phyloP scores from a whole-genome alignment of 2,113 vertebrate species.

The Myrmecophaga tridactyla region DNA sequence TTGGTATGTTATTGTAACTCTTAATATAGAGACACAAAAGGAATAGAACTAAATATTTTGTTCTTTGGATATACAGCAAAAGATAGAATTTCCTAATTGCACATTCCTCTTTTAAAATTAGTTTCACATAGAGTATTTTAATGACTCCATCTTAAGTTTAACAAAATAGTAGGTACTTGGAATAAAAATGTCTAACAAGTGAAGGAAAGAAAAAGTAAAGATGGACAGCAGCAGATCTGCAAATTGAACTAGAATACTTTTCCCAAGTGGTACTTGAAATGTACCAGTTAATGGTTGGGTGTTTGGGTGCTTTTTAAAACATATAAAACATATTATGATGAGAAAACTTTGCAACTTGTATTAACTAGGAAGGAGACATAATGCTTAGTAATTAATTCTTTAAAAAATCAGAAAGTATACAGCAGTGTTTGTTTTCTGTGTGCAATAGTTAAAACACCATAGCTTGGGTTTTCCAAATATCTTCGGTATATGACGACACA shows the following conservation, averaged over 20 bases:
- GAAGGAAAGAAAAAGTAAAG: background rate
- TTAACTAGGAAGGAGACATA: constrained; percentile 6
- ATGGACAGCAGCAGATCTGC: background rate
- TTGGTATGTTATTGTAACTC: background rate
- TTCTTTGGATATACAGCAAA: background rate
- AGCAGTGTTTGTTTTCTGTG: background rate
- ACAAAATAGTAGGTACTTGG: background rate
- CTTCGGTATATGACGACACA: constrained; percentile 34
- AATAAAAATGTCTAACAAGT: constrained; percentile 28
- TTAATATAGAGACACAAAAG: background rate
- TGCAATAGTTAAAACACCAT: background rate
- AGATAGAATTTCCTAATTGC: background rate
- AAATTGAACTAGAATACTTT: background rate
- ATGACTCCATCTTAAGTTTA: constrained; percentile 16
- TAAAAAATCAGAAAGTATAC: background rate
- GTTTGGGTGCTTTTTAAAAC: constrained; percentile 16
- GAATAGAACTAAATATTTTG: constrained; percentile 24
- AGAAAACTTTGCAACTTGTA: background rate
- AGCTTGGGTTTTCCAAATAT: constrained; percentile 22
- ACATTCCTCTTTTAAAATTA: constrained; percentile 12
- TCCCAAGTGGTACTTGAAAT: constrained; percentile 20
- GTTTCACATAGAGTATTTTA: constrained; percentile 16
- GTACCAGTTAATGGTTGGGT: background rate
- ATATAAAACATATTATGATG: background rate
- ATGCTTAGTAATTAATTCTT: background rate